Evolutionary conservation across 2,113 vertebrate genomes (phyloP).

Genomic region (Lophura nycthemera): DNA sequence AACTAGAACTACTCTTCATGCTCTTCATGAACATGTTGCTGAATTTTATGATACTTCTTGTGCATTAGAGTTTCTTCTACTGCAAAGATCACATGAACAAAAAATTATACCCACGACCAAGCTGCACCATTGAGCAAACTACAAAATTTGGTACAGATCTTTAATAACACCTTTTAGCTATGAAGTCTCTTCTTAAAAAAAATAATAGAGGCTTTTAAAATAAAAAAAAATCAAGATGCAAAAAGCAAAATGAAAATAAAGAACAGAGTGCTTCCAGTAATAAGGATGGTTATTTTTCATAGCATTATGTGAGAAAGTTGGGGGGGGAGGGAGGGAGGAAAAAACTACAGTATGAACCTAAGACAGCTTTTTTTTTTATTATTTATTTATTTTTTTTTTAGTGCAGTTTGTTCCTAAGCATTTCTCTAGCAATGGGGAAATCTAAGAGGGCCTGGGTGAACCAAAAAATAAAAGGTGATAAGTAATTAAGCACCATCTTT

Average conservation of each 20-base stretch:
- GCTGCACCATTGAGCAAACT: not conserved
- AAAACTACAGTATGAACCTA: not conserved
- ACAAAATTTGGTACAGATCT: not conserved
- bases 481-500: conserved; percentile 43
- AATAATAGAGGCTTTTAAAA: not conserved
- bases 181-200: not conserved
- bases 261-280: not conserved
- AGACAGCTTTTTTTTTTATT: not conserved
- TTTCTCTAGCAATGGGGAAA: not conserved
- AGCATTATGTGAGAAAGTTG: not conserved
- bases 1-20: not conserved
- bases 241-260: not conserved
- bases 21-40: accelerated
- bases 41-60: not conserved
- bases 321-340: too few species aligned
- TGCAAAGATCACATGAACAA: not conserved
- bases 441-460: not conserved
- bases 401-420: not conserved
- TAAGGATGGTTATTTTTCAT: not conserved
- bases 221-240: not conserved
- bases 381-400: not conserved
- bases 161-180: not conserved
- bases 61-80: not conserved
- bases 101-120: not conserved
- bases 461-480: not conserved